Base-by-base conservation (phyloP, 2,888 invertebrate genomes). In the Lycocerus yunnanus region DNA sequence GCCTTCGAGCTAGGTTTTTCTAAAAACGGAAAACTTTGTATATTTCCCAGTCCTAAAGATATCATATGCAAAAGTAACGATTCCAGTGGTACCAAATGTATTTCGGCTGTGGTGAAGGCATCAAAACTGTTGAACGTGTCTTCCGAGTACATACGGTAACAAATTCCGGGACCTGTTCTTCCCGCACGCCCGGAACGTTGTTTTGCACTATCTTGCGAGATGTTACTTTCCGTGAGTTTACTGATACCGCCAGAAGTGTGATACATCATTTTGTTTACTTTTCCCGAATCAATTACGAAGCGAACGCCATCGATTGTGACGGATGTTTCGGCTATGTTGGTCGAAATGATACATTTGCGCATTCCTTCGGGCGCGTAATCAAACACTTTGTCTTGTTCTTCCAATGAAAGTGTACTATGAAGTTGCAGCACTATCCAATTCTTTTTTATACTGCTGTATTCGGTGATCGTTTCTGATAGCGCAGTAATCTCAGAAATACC, bases 311-410 rank as follows among this genome's bases (percentile, higher is more conserved):
- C 99, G 71, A 99, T 98, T 0, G 99, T 99, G 3, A 99, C 94
- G 0, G 98, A 98, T 0, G 99, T 99, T 89, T 99, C 99, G 0
- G 99, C 98, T 73, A 99, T 99, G 84, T 99, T 99, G 1, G 99
- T 99, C 0, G 98, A 96, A 1, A 99, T 93, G 75, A 99, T 97
- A 86, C 98, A 99, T 86, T 99, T 99, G 70, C 99, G 90, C 2
- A 97, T 92, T 4, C 97, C 96, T 71, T 97, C 96, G 1, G 98
- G 98, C 0, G 98, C 93, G 83, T 97, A 95, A 84, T 98, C 97
- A 85, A 99, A 99, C 8, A 95, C 98, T 89, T 97, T 98, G 85
- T 99, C 98, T 87, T 99, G 99, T 84, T 99, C 98, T 69, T 93
- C 92, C 1, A 99, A 90, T 0, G 98, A 97, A 72, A 99, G 86